Conservation (phyloP, 2,113 vertebrate species). For the Hippocampus guttulatus region DNA sequence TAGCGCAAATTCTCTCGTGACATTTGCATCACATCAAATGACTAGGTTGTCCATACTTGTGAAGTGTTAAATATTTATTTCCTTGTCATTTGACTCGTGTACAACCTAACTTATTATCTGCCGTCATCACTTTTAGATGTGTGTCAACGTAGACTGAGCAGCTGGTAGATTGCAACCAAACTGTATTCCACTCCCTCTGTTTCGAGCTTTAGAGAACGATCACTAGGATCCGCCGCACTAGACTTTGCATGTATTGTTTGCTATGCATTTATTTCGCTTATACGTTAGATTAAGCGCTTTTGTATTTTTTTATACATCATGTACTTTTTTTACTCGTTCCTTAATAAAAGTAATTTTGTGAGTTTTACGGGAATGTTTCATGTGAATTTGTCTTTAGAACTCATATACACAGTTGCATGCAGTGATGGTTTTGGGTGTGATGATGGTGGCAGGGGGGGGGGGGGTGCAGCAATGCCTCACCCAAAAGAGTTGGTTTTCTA, state of each 20-base stretch:
- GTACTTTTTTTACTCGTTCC: conserved; percentile 71
- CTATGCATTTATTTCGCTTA: conserved; percentile 69
- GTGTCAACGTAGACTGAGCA: conserved; percentile 53
- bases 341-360: conserved; percentile 73
- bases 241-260: conserved; percentile 69
- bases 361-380: conserved; percentile 39
- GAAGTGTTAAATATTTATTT: conserved; percentile 70
- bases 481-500: too few relatives aligned
- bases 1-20: conserved; percentile 51
- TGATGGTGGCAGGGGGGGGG: too few relatives aligned
- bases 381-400: background rate
- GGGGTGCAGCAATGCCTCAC: too few relatives aligned
- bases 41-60: conserved; percentile 64
- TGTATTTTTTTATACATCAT: conserved; percentile 74
- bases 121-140: conserved; percentile 43
- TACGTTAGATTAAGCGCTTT: conserved; percentile 65
- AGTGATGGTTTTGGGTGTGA: background rate
- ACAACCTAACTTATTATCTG: conserved; percentile 65
- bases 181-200: conserved; percentile 39
- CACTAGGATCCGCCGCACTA: conserved; percentile 55
- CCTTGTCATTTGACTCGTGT: conserved; percentile 53
- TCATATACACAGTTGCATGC: background rate
- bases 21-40: conserved; percentile 46
- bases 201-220: conserved; percentile 39
- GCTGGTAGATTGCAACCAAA: conserved; percentile 56